Percentiles rank a stretch among this genome's conserved stretches.
Evolutionary conservation across 2,888 invertebrate species (phyloP).

Genomic region (Pammene aurita): DNA sequence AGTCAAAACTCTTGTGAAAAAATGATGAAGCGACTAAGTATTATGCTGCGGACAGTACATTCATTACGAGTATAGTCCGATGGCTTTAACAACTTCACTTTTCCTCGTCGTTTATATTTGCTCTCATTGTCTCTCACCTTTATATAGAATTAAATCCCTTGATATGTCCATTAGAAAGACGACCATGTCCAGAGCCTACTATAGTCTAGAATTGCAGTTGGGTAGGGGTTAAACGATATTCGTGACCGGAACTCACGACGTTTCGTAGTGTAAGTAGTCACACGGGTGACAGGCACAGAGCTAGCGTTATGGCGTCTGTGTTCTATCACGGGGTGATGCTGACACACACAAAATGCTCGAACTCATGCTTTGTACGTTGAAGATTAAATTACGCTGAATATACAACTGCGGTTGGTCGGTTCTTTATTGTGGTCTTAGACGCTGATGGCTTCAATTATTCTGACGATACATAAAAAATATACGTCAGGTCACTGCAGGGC

Average conservation of each 20-base stretch:
- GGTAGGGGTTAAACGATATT: background rate
- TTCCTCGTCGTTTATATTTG: background rate
- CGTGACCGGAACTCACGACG: constrained; percentile 19
- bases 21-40: too few species aligned
- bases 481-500: too few species aligned
- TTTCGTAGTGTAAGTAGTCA: constrained; percentile 11
- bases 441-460: too few species aligned
- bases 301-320: constrained; percentile 2
- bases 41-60: too few species aligned
- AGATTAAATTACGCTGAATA: too few species aligned
- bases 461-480: too few species aligned
- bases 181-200: background rate
- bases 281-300: constrained; percentile 10
- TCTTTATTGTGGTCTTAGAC: too few species aligned
- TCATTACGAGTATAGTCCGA: too few species aligned
- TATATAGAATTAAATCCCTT: background rate
- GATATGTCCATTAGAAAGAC: background rate
- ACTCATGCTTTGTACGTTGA: too few species aligned
- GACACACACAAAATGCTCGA: background rate
- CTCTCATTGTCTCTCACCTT: background rate
- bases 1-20: too few species aligned
- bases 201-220: constrained; percentile 1
- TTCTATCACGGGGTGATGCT: background rate
- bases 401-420: too few species aligned
- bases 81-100: background rate